Evolutionary conservation across 1,140 invertebrate genomes (phyloP).

Genomic region (Proctacanthus coquilletti): DNA sequence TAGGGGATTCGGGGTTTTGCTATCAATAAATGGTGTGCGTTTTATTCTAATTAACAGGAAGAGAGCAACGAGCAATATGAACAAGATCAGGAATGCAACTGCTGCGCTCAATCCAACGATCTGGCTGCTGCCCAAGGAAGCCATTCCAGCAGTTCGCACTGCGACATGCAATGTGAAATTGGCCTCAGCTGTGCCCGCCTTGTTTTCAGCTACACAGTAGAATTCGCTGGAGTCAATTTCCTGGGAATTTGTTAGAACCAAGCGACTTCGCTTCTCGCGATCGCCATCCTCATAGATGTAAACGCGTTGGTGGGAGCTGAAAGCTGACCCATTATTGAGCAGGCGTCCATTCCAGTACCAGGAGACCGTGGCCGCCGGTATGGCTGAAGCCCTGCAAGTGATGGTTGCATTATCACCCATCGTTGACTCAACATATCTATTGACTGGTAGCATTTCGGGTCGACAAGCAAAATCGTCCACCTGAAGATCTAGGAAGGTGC

Average conservation of each 20-base stretch:
- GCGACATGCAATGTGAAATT: conserved; percentile 78
- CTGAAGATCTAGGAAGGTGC: conserved; percentile 54
- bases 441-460: conserved; percentile 61
- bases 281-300: conserved; percentile 62
- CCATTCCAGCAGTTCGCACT: conserved; percentile 56
- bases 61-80: conserved; percentile 56
- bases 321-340: conserved; percentile 61
- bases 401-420: conserved; percentile 75
- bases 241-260: conserved; percentile 74
- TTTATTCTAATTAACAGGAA: conserved; percentile 54
- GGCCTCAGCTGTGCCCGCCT: conserved; percentile 77
- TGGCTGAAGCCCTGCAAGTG: conserved; percentile 58
- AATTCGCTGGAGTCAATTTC: conserved; percentile 80
- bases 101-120: conserved; percentile 73
- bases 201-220: conserved; percentile 80
- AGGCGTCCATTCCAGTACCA: conserved; percentile 78
- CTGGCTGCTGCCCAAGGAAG: conserved; percentile 63
- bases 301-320: conserved; percentile 66
- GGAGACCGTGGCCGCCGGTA: conserved; percentile 64
- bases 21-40: conserved; percentile 49
- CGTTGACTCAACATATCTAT: conserved; percentile 56
- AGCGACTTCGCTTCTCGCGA: conserved; percentile 54
- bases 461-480: conserved; percentile 77
- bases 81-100: conserved; percentile 58
- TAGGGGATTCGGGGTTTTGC: conserved; percentile 54